Base-by-base conservation (phyloP, 2,888 invertebrate genomes). In the Agrochola circellaris region DNA sequence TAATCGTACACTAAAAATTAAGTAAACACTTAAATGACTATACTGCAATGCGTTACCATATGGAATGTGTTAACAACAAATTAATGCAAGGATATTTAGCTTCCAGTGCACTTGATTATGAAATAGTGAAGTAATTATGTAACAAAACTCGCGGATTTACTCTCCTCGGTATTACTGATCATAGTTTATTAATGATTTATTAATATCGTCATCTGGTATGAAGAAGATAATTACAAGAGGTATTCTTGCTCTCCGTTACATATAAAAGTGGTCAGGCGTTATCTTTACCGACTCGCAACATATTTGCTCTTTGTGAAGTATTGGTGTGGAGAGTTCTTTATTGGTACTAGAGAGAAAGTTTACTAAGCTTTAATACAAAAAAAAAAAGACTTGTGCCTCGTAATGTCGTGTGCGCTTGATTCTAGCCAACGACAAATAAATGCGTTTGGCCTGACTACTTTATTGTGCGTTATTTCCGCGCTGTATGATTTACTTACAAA, bases 51-150 rank as follows among this genome's bases (percentile, higher is more conserved):
- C 77, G 73, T 84, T 87, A 89, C 77, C 84, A 87, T 77, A 89
- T 94, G 94, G 94, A 94, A 94, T 94, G 94, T 94, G 87, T 90
- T 73, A 88, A 88, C 80, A 87, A 86, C 84, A 87, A 83, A 89
- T 81, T 75, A 86, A 85, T 77, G 79, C 75, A 85, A 85, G 67
- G 71, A 81, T 38, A n/a, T 81, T 88, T 86, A 90, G 88, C 89
- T 90, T 89, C 82, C 92, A 92, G 92, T 91, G 91, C 91, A 90
- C 51, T 66, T 73, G 61, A 60, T 15, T 70, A 70, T 64, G 34
- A 48, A 70, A 48, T 54, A 56, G 17, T 74, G 38, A 71, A 68
- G 54, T 61, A 54, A 70, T 67, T 62, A 42, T 64, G 56, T 38
- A 67, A 71, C 64, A 17, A 38, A 42, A 51, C 48, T 65, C 58